Evolutionary conservation across 2,113 vertebrate species (phyloP), one percentile per base, ranked within the genome.

Genomic region (Calyptomena viridis): DNA sequence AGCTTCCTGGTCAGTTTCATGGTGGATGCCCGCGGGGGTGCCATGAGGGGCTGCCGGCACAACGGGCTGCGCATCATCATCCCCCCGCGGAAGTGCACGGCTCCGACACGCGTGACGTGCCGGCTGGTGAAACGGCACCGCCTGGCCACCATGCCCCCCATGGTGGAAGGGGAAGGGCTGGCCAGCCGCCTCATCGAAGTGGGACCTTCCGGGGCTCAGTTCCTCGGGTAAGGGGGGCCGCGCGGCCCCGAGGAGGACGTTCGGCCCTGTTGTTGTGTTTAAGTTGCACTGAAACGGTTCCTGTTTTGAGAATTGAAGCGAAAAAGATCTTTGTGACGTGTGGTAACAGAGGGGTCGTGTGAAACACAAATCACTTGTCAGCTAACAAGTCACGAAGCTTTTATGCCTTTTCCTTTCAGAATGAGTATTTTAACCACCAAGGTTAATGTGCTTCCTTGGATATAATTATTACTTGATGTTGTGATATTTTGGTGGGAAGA

Each of bases 1-100:
- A 99, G 99, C 96, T 99, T 99, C 97, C 98, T 99, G 92, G 99
- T 99, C 91, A 99, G 99, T 96, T 99, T 99, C 95, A 99, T 99
- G 99, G 99, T 99, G 97, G 99, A 99, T 6, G 99, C 99, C 52
- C 98, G 99, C 44, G 99, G 99, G 10, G 99, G 99, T 20, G 99
- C 99, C 73, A 99, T 99, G 99, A 96, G 99, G 11, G 99, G 99
- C 3, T 99, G 99, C 95, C 98, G 99, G 30, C 99, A 99, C 93
- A 99, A 99, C 0, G 99, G 99, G 30, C 98, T 99, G 6, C 98
- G 99, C 28, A 99, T 99, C 93, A 99, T 99, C 82, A 99, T 99
- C 72, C 99, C 99, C 0, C 99, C 99, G 1, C 98, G 98, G 91
- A 99, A 99, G 90, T 99, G 99, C 96, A 99, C 99, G 2, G 99